Percentiles rank a stretch among this genome's conserved stretches.
phyloP scores from a whole-genome alignment of 2,113 vertebrate genomes.

The Hipposideros armiger region DNA sequence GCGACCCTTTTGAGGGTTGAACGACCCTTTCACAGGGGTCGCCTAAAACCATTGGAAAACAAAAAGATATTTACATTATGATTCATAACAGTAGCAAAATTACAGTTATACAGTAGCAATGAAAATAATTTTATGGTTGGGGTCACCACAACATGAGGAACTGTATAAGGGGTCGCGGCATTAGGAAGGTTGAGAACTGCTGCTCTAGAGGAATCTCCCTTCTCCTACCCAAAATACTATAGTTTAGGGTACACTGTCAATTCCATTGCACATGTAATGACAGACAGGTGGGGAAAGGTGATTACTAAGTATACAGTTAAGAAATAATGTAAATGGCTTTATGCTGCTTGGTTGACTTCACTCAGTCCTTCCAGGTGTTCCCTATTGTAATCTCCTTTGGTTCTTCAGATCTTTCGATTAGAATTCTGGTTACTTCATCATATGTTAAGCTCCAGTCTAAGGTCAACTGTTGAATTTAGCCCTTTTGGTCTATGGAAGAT shows the following conservation, averaged over 20 bases:
- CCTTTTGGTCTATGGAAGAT: neutral
- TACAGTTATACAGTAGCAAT: too few relatives aligned
- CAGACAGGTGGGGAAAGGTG: neutral
- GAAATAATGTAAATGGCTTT: neutral
- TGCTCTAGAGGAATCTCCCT: neutral
- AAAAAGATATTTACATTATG: too few relatives aligned
- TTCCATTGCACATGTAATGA: neutral
- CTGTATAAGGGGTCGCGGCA: too few relatives aligned
- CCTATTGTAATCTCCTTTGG: neutral
- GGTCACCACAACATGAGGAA: too few relatives aligned
- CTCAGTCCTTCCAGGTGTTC: neutral
- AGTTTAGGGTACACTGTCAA: neutral
- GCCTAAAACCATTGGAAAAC: too few relatives aligned
- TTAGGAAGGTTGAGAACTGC: too few relatives aligned
- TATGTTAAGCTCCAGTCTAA: neutral
- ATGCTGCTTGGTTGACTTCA: neutral
- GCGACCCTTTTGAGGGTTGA: too few relatives aligned
- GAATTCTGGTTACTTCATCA: neutral
- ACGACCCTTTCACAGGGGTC: too few relatives aligned
- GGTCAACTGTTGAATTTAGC: conserved; percentile 21
- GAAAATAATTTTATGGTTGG: too few relatives aligned
- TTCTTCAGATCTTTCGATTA: neutral
- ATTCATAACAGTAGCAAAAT: too few relatives aligned
- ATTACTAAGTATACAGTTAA: neutral
- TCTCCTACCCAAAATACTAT: neutral